These are phyloP conservation scores for Macrochelys suwanniensis DNA, from an alignment of 2,797 vertebrate genomes.

Conservation along the genomic window DNA sequence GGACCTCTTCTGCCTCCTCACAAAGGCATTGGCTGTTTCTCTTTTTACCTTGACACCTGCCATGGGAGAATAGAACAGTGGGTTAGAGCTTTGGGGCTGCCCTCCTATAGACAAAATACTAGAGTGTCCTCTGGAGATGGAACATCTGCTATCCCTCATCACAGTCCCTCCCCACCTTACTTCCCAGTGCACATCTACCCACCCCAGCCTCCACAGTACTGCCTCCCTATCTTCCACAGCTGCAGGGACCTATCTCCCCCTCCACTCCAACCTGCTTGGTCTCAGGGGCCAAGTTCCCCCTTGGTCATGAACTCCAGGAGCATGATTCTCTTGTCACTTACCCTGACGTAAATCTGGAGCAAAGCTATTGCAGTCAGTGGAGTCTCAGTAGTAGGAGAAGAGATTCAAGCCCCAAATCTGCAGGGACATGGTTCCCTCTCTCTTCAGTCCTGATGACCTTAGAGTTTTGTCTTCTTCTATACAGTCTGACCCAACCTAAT, in stretches of 20 bases:
- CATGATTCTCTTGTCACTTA: not conserved
- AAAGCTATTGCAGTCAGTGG: not conserved
- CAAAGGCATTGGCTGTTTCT: conserved; percentile 70
- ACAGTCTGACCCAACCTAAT: not conserved
- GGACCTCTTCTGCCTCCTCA: conserved; percentile 76
- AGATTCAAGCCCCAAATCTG: not conserved
- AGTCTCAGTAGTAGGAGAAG: not conserved
- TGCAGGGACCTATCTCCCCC: not conserved
- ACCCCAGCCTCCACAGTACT: not conserved
- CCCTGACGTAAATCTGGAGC: not conserved
- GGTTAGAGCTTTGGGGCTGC: not conserved
- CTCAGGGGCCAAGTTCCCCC: not conserved
- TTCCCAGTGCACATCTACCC: rapidly evolving
- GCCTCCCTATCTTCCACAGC: not conserved
- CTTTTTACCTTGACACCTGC: conserved; percentile 69
- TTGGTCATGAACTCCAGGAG: not conserved
- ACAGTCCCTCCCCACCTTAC: not conserved
- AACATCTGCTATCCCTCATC: not conserved
- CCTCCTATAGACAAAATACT: not conserved
- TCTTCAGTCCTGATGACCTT: not conserved
- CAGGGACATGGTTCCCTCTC: not conserved
- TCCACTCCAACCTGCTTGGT: not conserved
- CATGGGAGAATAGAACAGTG: not conserved
- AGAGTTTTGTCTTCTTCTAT: not conserved
- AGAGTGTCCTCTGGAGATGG: not conserved